Conservation (phyloP, 2,113 vertebrate genomes). For the Eira barbara region DNA sequence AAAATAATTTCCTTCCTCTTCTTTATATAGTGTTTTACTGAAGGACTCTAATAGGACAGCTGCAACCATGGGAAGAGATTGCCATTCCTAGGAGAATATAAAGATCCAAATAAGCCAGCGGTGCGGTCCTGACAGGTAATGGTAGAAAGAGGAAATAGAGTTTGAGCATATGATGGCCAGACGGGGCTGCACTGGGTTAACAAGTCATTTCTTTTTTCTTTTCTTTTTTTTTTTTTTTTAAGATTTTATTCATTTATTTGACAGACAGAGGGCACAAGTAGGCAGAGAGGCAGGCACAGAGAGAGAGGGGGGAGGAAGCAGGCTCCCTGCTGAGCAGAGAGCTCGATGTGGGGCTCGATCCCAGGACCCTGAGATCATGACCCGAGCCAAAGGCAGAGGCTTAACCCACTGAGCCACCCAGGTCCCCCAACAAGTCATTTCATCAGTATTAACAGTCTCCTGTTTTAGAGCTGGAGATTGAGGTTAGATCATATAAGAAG, state of each 20-base stretch:
- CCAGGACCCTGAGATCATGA: too few relatives aligned
- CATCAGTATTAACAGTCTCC: not conserved
- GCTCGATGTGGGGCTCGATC: too few relatives aligned
- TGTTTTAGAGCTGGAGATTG: not conserved
- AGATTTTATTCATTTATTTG: too few relatives aligned
- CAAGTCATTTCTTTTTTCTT: not conserved
- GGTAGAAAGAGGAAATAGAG: not conserved
- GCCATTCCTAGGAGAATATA: not conserved
- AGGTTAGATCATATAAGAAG: not conserved
- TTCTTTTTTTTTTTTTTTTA: too few relatives aligned
- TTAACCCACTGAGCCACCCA: too few relatives aligned
- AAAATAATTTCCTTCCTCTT: constrained; percentile 12
- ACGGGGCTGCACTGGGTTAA: not conserved
- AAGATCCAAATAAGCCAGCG: not conserved
- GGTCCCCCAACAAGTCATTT: not conserved
- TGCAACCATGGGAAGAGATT: not conserved
- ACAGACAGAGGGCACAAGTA: too few relatives aligned
- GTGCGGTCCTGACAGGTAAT: not conserved
- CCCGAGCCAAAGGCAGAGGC: too few relatives aligned
- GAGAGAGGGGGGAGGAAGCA: too few relatives aligned
- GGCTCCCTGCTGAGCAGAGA: too few relatives aligned
- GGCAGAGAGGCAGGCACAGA: too few relatives aligned
- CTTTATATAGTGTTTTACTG: not conserved
- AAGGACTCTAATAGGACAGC: not conserved
- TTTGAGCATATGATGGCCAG: not conserved